Conservation (phyloP, 2,888 invertebrate genomes). For the Sesia bembeciformis region DNA sequence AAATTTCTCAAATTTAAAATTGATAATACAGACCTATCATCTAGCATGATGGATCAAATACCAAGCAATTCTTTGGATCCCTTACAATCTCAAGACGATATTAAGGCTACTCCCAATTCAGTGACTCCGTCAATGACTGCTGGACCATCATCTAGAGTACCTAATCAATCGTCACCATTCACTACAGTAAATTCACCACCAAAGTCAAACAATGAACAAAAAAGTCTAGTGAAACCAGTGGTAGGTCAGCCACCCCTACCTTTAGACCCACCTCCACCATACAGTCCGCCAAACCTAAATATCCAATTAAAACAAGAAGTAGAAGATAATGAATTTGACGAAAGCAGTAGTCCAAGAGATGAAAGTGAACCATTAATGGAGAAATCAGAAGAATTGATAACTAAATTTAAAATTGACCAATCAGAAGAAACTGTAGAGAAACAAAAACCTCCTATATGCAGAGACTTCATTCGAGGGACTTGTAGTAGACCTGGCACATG, state of each 20-base stretch:
- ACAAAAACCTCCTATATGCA: conserved; percentile 25
- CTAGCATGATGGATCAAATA: no score
- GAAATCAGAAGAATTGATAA: neutral
- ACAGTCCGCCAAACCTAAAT: conserved; percentile 13
- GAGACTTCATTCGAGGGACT: conserved; percentile 41
- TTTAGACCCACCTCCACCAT: conserved; percentile 32
- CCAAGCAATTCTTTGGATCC: no score
- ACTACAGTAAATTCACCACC: neutral
- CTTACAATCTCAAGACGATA: no score
- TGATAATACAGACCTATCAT: no score
- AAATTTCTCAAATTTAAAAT: no score
- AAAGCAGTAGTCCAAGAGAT: neutral
- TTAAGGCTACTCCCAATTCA: no score
- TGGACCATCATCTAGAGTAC: no score
- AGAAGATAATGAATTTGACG: conserved; percentile 20
- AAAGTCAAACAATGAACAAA: conserved; percentile 1
- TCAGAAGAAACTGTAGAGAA: neutral
- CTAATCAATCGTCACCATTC: no score
- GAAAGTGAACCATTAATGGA: neutral
- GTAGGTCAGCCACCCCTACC: conserved; percentile 32
- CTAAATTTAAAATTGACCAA: neutral
- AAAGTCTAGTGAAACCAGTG: neutral
- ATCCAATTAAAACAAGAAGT: conserved; percentile 28
- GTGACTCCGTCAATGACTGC: no score
- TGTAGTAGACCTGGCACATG: conserved; percentile 33